Conservation (phyloP, 1,140 invertebrate species). For the Listronotus bonariensis region DNA sequence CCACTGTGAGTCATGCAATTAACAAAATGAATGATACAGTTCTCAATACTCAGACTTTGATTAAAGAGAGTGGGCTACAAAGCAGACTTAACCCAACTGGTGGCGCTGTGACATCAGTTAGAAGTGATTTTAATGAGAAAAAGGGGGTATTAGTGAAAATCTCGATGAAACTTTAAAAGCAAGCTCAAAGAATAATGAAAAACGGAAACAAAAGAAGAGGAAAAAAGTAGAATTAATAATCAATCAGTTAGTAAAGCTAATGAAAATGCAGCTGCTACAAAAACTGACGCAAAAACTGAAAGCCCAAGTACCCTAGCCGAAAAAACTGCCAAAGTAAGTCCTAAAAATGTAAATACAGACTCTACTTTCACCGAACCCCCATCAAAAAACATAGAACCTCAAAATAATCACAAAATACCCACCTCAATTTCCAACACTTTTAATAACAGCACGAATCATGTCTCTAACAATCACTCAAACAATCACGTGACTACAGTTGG, state of each 20-base stretch:
- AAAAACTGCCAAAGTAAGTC: conserved; percentile 12
- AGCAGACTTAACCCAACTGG: conserved; percentile 45
- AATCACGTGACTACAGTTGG: conserved; percentile 40
- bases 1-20: conserved; percentile 53
- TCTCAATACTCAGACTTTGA: conserved; percentile 51
- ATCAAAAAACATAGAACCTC: conserved; percentile 7
- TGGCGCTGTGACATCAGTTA: not conserved
- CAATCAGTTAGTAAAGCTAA: not conserved
- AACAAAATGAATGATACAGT: conserved; percentile 56
- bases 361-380: conserved; percentile 32
- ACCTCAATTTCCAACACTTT: conserved; percentile 13
- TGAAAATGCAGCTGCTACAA: not conserved
- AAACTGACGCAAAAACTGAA: conserved; percentile 1
- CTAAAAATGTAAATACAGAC: conserved; percentile 34
- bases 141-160: conserved; percentile 27
- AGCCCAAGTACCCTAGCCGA: not conserved
- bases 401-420: conserved; percentile 4
- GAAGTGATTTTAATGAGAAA: conserved; percentile 8
- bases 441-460: conserved; percentile 32
- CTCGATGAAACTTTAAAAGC: not conserved
- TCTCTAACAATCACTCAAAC: conserved; percentile 20
- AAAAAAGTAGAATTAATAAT: conserved; percentile 18
- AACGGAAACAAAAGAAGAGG: not conserved
- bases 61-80: conserved; percentile 48
- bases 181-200: not conserved